phyloP scores from a whole-genome alignment of 2,888 invertebrate genomes.

The Colletes collaris region DNA sequence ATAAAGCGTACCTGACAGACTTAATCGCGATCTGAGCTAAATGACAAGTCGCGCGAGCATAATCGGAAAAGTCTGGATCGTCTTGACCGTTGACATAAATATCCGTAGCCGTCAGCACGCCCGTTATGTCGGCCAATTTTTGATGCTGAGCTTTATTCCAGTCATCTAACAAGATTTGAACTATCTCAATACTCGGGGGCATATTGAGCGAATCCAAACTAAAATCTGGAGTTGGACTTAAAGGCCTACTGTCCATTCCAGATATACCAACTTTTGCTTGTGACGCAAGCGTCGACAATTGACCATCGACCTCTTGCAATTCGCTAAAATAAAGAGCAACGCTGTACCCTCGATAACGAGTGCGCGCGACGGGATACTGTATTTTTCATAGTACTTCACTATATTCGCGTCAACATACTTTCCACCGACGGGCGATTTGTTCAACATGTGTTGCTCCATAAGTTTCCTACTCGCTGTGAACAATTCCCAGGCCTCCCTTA shows the following conservation, averaged over 20 bases:
- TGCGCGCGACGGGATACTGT: background rate
- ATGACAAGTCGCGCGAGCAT: conserved; percentile 43
- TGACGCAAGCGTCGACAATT: conserved; percentile 60
- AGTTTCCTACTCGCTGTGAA: conserved; percentile 69
- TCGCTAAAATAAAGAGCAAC: conserved; percentile 56
- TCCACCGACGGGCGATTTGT: conserved; percentile 60
- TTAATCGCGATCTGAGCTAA: conserved; percentile 58
- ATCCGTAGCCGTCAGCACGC: conserved; percentile 67
- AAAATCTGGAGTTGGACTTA: conserved; percentile 66
- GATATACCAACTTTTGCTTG: conserved; percentile 45
- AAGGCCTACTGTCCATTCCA: conserved; percentile 60
- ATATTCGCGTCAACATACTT: conserved; percentile 37
- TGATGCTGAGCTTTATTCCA: conserved; percentile 74
- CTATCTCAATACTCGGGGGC: conserved; percentile 69
- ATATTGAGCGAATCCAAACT: conserved; percentile 62
- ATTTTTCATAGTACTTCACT: background rate
- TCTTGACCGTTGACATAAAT: conserved; percentile 57
- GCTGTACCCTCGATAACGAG: background rate
- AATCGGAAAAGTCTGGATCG: conserved; percentile 59
- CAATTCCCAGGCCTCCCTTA: conserved; percentile 74
- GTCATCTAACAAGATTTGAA: conserved; percentile 74
- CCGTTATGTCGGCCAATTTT: conserved; percentile 73
- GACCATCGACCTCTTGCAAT: conserved; percentile 67
- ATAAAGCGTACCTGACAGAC: conserved; percentile 47
- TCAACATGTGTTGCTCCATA: conserved; percentile 63